Evolutionary conservation across 2,797 vertebrate species (phyloP).

Genomic region (Euthynnus affinis): DNA sequence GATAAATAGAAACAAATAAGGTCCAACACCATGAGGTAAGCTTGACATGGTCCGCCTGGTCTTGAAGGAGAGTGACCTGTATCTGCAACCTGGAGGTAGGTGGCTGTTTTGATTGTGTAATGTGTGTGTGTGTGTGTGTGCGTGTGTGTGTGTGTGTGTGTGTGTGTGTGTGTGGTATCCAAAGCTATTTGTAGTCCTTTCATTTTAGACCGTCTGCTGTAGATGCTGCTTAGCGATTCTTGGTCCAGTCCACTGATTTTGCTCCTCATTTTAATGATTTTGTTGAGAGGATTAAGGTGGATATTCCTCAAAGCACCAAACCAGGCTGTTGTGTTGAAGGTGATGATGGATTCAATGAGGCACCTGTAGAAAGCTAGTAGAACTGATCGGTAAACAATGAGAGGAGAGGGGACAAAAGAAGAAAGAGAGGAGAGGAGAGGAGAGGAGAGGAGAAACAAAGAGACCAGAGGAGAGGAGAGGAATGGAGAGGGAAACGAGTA

Average conservation of each 20-base stretch:
- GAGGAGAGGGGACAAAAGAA: too few relatives aligned
- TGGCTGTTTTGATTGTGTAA: background rate
- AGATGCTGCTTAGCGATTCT: background rate
- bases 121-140: background rate
- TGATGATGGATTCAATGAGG: background rate
- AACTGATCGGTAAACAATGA: background rate
- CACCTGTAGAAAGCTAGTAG: background rate
- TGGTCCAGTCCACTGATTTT: background rate
- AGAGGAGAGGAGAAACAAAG: background rate
- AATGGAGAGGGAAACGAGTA: too few relatives aligned
- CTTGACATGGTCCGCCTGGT: background rate
- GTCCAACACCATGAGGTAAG: background rate
- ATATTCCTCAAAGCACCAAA: background rate
- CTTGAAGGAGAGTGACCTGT: slow-evolving; percentile 8
- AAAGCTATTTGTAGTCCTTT: background rate
- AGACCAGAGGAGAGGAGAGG: background rate
- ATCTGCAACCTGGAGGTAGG: background rate
- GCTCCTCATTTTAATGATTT: slow-evolving; percentile 7
- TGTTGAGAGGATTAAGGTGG: background rate
- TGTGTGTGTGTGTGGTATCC: background rate
- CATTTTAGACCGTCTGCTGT: background rate
- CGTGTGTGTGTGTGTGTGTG: background rate
- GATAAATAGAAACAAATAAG: too few relatives aligned
- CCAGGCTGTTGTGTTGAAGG: background rate
- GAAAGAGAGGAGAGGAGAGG: background rate